Evolutionary conservation across 92 coral and sea anemone species (phyloP).

Genomic region (Metridium senile): DNA sequence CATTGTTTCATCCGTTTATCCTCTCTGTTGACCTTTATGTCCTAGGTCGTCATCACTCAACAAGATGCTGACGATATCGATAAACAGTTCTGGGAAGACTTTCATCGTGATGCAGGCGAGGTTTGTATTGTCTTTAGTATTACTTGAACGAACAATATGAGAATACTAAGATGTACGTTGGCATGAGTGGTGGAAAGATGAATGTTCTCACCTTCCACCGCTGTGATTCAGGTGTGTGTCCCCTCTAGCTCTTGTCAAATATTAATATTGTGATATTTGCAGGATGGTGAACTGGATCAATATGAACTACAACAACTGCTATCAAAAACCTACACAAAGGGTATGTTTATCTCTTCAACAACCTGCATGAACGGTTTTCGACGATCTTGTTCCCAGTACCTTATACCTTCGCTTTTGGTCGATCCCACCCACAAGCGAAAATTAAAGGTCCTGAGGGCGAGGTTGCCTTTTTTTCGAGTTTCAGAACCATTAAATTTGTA

Average conservation of each 20-base stretch:
- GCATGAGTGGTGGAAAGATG: not conserved
- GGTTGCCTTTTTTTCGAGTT: too few relatives aligned
- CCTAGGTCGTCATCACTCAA: slow-evolving; percentile 57
- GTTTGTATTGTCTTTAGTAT: slow-evolving; percentile 30
- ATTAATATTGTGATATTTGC: not conserved
- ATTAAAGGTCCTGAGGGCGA: too few relatives aligned
- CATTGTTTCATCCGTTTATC: too few relatives aligned
- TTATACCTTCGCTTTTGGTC: too few relatives aligned
- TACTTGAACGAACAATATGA: not conserved
- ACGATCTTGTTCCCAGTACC: too few relatives aligned
- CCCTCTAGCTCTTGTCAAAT: not conserved
- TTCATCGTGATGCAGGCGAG: slow-evolving; percentile 74
- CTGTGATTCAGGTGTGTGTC: too few relatives aligned
- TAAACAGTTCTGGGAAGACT: slow-evolving; percentile 67
- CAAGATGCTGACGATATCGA: slow-evolving; percentile 67
- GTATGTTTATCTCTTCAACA: slow-evolving; percentile 32
- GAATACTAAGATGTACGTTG: not conserved
- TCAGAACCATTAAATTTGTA: too few relatives aligned
- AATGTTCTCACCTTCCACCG: not conserved
- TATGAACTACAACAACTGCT: slow-evolving; percentile 68
- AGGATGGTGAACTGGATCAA: slow-evolving; percentile 85
- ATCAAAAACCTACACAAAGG: slow-evolving; percentile 38
- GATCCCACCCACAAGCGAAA: too few relatives aligned
- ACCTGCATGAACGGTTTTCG: too few relatives aligned
- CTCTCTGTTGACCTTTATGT: not conserved